Base-by-base conservation (phyloP, 2,113 vertebrate genomes). In the Symphodus melops region DNA sequence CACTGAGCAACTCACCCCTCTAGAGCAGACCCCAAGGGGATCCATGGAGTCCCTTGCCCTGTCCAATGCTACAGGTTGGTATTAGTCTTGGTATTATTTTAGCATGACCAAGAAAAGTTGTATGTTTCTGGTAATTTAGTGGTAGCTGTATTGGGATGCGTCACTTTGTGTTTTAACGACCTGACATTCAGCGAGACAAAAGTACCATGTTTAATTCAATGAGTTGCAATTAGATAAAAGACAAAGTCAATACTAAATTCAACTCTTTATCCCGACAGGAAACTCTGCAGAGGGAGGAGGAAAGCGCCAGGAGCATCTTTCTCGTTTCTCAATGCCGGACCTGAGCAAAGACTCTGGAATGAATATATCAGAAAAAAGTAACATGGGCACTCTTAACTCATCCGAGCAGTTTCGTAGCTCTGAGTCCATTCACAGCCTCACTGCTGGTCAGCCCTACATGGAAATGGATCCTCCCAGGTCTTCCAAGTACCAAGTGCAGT, bases 301-400 rank as follows among this genome's bases (percentile, higher is more conserved):
- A 83, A 98, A 96, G 82, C 94, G 96, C 42, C 98, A 97, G 88
- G 98, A 99, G 88, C 96, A 97, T 65, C 95, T 99, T 25, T 99
- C 98, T 56, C 94, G 96, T 16, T 99, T 99, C 85, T 99, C 98
- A 16, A 99, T 99, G 98, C 98, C 98, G 0, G 98, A 99, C 89
- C 93, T 99, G 82, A 99, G 98, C 94, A 99, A 99, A 91, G 98
- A 99, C 94, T 99, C 98, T 0, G 98, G 97, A 41, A 96, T 99
- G 97, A 99, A 98, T 0, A 79, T 97, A 75, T 98, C 97, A 0
- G 97, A 99, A 91, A 99, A 98, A 86, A 98, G 97, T 88, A 97
- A 95, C 91, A 95, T 97, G 95, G 96, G 95, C 48, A 97, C 96
- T 0, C 94, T 98, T 0, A 98, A 97, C 86, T 98, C 97, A 4